Base-by-base conservation (phyloP, 2,113 vertebrate species). In the Malurus melanocephalus region DNA sequence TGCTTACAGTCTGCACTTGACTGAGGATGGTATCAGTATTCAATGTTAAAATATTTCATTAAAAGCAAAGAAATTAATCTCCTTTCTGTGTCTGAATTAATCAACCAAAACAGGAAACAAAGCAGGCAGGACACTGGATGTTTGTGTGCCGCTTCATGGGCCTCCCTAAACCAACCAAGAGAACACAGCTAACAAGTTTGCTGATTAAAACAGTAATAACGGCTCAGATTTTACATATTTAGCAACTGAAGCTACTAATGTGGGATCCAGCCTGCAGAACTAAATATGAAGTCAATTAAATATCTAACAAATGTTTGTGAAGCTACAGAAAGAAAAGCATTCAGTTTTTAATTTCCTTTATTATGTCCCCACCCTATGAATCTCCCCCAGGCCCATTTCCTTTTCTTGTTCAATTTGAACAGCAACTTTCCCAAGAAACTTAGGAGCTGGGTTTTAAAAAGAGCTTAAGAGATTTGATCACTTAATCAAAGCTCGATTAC, bases 291-390 rank as follows among this genome's bases (percentile, higher is more conserved):
- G 30, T 76, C 86, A 86, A 95, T 96, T 94, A 94, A 93, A 91
- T 91, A 90, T 86, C 92, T 88, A 85, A 86, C 80, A 90, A 94
- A 91, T 86, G 64, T 93, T 90, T 93, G 80, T 45, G 55, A 95
- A 93, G 77, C 64, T 94, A 87, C 77, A 90, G 90, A 94, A 93
- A 91, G 69, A 88, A 86, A 93, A 91, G 73, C 71, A 61, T 88
- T 96, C 90, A 28, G 90, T 73, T 95, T 96, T 88, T 80, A n/a
- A 91, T 95, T 96, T 93, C 86, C 80, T 88, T 91, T 80, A 80
- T 84, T 93, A 86, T 79, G 88, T 91, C 90, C 64, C 92, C 83
- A 81, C 83, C 77, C 86, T 69, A 76, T 87, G 90, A 95, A 87
- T 88, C 43, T 80, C 82, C 89, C 71, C 69, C 73, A 92, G 94